Percentiles rank a stretch among this genome's conserved stretches.
Conservation (phyloP, 1,140 invertebrate species). For the Drosophila repleta region DNA sequence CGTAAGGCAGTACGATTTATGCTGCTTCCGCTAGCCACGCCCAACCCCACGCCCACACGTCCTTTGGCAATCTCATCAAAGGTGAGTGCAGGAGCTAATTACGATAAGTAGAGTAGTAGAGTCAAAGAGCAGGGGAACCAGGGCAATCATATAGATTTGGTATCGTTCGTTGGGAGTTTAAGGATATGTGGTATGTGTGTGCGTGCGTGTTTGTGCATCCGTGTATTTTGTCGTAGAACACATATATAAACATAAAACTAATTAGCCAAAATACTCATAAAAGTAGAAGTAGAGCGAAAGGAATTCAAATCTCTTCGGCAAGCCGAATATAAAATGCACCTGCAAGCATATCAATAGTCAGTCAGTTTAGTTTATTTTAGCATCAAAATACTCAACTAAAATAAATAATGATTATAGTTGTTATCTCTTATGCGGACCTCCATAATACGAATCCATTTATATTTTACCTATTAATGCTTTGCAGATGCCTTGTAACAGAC, state of each 20-base stretch:
- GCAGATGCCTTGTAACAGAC: background rate
- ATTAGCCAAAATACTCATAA: slow-evolving; percentile 66
- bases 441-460: too few species aligned
- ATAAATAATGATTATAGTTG: too few species aligned
- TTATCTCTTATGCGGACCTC: too few species aligned
- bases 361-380: too few species aligned
- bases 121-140: background rate
- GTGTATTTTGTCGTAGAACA: slow-evolving; percentile 43
- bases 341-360: slow-evolving; percentile 8
- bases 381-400: too few species aligned
- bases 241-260: slow-evolving; percentile 67
- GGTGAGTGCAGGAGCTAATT: slow-evolving; percentile 6
- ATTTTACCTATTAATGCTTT: slow-evolving; percentile 6
- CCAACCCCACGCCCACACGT: slow-evolving; percentile 36
- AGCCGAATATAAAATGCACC: slow-evolving; percentile 50
- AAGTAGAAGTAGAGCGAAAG: slow-evolving; percentile 36
- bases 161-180: background rate
- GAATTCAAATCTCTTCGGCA: slow-evolving; percentile 37
- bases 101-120: slow-evolving; percentile 13
- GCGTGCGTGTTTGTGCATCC: slow-evolving; percentile 24
- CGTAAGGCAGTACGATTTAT: slow-evolving; percentile 54
- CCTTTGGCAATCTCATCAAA: slow-evolving; percentile 60
- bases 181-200: slow-evolving; percentile 12
- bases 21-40: slow-evolving; percentile 12
- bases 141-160: background rate